Evolutionary conservation across 2,113 vertebrate genomes (phyloP), one percentile per base, ranked within the genome.

Genomic region (Varanus salvator): DNA sequence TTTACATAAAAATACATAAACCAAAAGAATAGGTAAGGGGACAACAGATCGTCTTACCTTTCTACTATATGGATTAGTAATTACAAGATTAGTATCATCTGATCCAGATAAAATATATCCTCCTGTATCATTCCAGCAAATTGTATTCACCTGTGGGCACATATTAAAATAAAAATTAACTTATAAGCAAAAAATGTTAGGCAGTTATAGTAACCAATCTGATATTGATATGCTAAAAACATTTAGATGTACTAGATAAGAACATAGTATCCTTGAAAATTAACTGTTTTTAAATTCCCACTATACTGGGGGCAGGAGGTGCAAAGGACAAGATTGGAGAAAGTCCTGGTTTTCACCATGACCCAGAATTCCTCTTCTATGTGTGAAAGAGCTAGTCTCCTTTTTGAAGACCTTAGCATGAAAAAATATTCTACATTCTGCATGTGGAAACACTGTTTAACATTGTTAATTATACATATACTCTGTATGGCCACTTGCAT

Each of bases 101-200:
- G 99, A 99, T 85, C 99, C 99, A 84, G 99, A 99, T 92, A 99
- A 97, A 96, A 99, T 98, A 94, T 99, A 99, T 95, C 99, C 98
- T 86, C 99, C 99, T 60, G 99, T 99, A 93, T 99, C 98, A 93
- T 98, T 99, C 99, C 99, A 99, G 92, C 98, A 99, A 97, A 99
- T 99, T 57, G 98, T 99, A 96, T 99, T 99, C 95, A 99, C 99
- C 99, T 99, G 96, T 84, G 90, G n/a, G 27, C 90, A 93, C 34
- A 91, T 68, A 87, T 88, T 76, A 74, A 92, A 87, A 91, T 90
- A 86, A 86, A 83, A 93, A 90, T 83, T 93, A 90, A 75, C 50
- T 27, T 90, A 94, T 57, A 90, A 92, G 68, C 91, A 71, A 92
- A 11, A 66, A 14, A 92, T 12, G 87, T 85, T 87, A 85, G 71